These are phyloP conservation scores for Andrena praecox DNA, from an alignment of 2,888 invertebrate species.

Conservation along the genomic window DNA sequence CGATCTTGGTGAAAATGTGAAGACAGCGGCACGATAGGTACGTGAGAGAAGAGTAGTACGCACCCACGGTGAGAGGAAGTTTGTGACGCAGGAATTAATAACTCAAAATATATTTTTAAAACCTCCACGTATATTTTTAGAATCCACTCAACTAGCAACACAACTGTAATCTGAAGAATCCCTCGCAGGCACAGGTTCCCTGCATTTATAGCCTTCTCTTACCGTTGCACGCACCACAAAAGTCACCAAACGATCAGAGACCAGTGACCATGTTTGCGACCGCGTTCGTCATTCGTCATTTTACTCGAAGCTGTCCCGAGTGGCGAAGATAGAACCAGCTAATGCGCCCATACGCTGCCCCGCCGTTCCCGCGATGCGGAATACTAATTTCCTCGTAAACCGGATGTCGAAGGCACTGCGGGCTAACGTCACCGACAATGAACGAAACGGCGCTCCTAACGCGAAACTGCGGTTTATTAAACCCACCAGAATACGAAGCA, in stretches of 20 bases:
- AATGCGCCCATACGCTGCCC: conserved; percentile 29
- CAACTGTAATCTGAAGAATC: neutral
- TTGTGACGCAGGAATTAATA: neutral
- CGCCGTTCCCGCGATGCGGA: conserved; percentile 29
- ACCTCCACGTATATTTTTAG: neutral
- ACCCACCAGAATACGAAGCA: conserved; percentile 24
- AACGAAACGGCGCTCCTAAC: conserved; percentile 44
- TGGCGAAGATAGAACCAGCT: conserved; percentile 42
- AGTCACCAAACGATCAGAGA: neutral
- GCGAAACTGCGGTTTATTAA: conserved; percentile 53
- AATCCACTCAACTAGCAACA: neutral
- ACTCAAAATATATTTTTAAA: neutral
- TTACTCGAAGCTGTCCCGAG: conserved; percentile 29
- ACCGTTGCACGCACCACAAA: neutral
- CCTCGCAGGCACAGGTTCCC: no score
- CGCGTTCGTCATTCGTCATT: conserved; percentile 36
- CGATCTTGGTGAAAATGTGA: neutral
- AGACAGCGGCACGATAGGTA: neutral
- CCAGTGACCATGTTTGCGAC: neutral
- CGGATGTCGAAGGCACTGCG: conserved; percentile 48
- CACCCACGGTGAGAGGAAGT: no score
- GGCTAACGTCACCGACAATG: conserved; percentile 42
- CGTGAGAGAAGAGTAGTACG: neutral
- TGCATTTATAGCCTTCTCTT: neutral
- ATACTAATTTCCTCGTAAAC: conserved; percentile 59